Base-by-base conservation (phyloP, 2,113 vertebrate species). In the Apaloderma vittatum region DNA sequence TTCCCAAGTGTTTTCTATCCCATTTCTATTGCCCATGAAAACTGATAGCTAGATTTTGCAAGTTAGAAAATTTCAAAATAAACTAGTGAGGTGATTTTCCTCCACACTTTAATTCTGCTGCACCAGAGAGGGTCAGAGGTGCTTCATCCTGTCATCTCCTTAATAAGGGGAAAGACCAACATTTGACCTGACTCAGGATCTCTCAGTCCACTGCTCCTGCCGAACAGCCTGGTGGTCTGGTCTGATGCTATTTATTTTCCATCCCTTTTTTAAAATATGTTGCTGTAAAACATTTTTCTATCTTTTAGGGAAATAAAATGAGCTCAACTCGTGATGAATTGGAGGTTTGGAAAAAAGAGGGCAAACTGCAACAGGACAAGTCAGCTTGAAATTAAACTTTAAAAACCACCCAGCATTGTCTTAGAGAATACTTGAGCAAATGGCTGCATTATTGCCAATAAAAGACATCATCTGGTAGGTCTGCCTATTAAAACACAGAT, bases 401-500 rank as follows among this genome's bases (percentile, higher is more conserved):
- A 59, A 80, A 87, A 95, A 72, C 40, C 29, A 82, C 14, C 17
- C 46, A 82, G 24, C 23, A 46, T 23, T 79, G 36, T 77, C 71
- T 71, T 5, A 86, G 36, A 24, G 46, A 67, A 62, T 65, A 57
- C 43, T 61, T 62, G 15, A 40, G 29, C 76, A 93, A 95, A 92
- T 90, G 74, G 46, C 74, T 95, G 54, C 36, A 68, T 45, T 93
- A 11, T 24, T 85, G 66, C 52, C 62, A 86, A 30, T 94, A 90
- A 78, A 88, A 72, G 46, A 52, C 7, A 15, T 58, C 70, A 65
- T 91, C 61, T 93, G 83, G 68, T 87, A 93, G 29, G 62, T 72
- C 61, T 87, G 63, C 36, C 80, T 80, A 51, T 66, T 88, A 93
- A 95, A 94, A 86, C 48, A 81, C 26, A 91, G 46, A 58, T 62